Evolutionary conservation across 2,888 invertebrate genomes (phyloP).

Genomic region (Phyllotreta cruciferae): DNA sequence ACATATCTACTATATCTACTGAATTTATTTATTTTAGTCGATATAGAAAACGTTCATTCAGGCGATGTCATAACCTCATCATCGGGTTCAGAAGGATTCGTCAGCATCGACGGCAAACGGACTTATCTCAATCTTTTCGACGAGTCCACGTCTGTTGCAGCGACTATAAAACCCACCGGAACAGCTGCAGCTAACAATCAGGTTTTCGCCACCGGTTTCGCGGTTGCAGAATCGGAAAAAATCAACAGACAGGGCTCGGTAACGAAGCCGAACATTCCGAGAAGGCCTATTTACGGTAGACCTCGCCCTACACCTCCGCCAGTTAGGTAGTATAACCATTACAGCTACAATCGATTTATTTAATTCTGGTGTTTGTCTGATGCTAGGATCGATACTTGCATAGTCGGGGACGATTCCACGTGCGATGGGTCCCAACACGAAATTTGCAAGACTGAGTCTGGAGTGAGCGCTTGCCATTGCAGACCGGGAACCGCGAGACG

Average conservation of each 20-base stretch:
- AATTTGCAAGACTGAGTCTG: slow-evolving; percentile 83
- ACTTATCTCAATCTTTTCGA: slow-evolving; percentile 88
- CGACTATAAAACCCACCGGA: slow-evolving; percentile 54
- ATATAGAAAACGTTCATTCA: slow-evolving; percentile 59
- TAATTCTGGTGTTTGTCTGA: neutral
- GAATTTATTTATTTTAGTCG: slow-evolving; percentile 57
- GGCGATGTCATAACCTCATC: slow-evolving; percentile 80
- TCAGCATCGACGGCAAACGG: slow-evolving; percentile 89
- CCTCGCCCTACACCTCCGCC: slow-evolving; percentile 68
- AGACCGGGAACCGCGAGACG: slow-evolving; percentile 78
- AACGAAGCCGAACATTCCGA: slow-evolving; percentile 56
- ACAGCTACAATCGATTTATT: neutral
- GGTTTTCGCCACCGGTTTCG: slow-evolving; percentile 70
- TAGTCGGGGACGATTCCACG: slow-evolving; percentile 90
- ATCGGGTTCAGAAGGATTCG: slow-evolving; percentile 83
- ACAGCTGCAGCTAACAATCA: slow-evolving; percentile 58
- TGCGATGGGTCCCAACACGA: slow-evolving; percentile 90
- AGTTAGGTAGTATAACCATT: slow-evolving; percentile 63
- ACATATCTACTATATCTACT: slow-evolving; percentile 4
- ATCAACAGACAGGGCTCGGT: slow-evolving; percentile 51
- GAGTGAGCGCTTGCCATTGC: slow-evolving; percentile 89
- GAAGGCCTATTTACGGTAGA: slow-evolving; percentile 67
- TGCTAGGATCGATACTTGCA: slow-evolving; percentile 86
- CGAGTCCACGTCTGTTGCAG: slow-evolving; percentile 56
- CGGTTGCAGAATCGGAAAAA: slow-evolving; percentile 67